phyloP scores from a whole-genome alignment of 1,140 invertebrate genomes.

The fruit fly (Drosophila melanogaster) region Release_6_plus_ISO1_MT NC_004354.4:12780001-12780500 shows the following conservation, averaged over 20 bases:
- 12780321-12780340: no score
- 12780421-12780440: constrained; percentile 71
- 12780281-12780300: no score
- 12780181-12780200: no score
- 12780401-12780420: constrained; percentile 70
- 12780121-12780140: constrained; percentile 26
- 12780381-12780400: constrained; percentile 76
- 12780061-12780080: constrained; percentile 58
- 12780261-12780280: no score
- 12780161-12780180: not conserved
- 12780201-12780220: no score
- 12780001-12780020: not conserved
- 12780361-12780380: constrained; percentile 32
- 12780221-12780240: no score
- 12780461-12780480: not conserved
- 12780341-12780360: constrained; percentile 24
- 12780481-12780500: not conserved
- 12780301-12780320: no score
- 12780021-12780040: not conserved
- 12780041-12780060: constrained; percentile 52
- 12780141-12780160: not conserved
- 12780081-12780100: constrained; percentile 65
- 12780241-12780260: no score
- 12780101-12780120: constrained; percentile 47
- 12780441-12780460: constrained; percentile 29